Evolutionary conservation across 2,888 invertebrate species (phyloP).

Genomic region (Phortica okadai): DNA sequence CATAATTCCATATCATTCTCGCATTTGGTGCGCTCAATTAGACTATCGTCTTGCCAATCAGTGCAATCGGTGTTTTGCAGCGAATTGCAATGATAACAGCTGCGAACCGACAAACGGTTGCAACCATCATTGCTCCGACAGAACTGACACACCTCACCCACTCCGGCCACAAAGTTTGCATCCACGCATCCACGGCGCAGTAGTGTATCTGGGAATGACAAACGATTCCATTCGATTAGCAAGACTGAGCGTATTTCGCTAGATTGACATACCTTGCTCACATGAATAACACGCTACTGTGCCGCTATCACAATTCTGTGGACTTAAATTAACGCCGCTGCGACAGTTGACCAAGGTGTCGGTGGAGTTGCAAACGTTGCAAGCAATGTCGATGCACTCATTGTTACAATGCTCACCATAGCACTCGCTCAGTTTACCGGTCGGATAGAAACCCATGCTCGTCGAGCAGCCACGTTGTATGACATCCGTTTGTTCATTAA

Average conservation of each 20-base stretch:
- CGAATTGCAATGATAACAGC: conserved; percentile 69
- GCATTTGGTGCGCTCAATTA: conserved; percentile 58
- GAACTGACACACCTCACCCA: conserved; percentile 58
- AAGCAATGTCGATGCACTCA: conserved; percentile 63
- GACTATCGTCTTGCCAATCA: conserved; percentile 47
- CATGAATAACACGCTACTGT: conserved; percentile 68
- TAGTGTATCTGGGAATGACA: conserved; percentile 50
- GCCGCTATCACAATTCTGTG: conserved; percentile 55
- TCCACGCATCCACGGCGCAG: conserved; percentile 69
- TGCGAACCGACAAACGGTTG: conserved; percentile 64
- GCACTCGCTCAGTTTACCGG: conserved; percentile 63
- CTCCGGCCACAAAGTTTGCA: conserved; percentile 37
- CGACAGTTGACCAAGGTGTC: conserved; percentile 56
- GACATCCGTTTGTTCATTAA: conserved; percentile 62
- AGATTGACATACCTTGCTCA: conserved; percentile 57
- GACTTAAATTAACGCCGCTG: conserved; percentile 47
- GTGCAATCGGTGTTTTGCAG: conserved; percentile 61
- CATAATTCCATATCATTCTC: conserved; percentile 60
- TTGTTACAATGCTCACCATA: conserved; percentile 67
- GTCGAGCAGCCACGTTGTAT: conserved; percentile 70
- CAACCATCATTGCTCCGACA: conserved; percentile 65
- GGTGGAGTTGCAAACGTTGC: conserved; percentile 64
- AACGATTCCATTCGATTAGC: background rate
- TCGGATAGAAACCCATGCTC: conserved; percentile 64
- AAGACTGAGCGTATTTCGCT: background rate